Evolutionary conservation across 1,140 invertebrate genomes (phyloP), one percentile per base, ranked within the genome.

Genomic region (Drosophila nebulosa): DNA sequence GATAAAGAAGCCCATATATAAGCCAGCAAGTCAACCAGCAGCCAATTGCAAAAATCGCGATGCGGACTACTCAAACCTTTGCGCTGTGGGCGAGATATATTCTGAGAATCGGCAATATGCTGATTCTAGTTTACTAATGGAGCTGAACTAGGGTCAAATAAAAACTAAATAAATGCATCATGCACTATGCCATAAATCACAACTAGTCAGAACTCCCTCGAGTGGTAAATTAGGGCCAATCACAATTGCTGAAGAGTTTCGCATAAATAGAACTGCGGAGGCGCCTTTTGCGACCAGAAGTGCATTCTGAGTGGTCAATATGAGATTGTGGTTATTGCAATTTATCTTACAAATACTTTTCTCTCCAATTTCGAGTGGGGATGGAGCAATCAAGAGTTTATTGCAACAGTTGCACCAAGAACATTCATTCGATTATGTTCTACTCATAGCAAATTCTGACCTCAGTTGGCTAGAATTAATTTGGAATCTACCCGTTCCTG

Each of bases 351-450:
- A 21, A 46, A 18, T 46, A 2, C 18, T 57, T 12, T 36, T 42
- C 6, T 1, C 50, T 2, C n/a, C 57, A 0, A 27, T 22, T 30
- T 14, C 52, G 1, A 53, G 26, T 6, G 7, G 26, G 2, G 14
- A 39, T 22, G 7, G 9, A 3, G 30, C 5, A 4, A 7, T 55
- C 26, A n/a, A 6, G 0, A 24, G 46, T 4, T 12, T 81, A 1
- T n/a, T 81, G 2, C 21, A 59, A 24, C 35, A 74, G 1, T 6
- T 81, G 2, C 35, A 32, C 0, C 22, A 3, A 3, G 53, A 83
- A 18, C 46, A 83, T 4, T 3, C 39, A 7, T 68, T 83, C 2
- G 64, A 83, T 2, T 72, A 75, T 79, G 61, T 27, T 3, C 18
- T 83, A 6, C 3, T 71, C 0, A 1, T 78, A 5, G 66, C 64